Percentiles rank a stretch among this genome's conserved stretches.
Evolutionary conservation across 2,797 vertebrate species (phyloP).

Genomic region (Hyperoplus lanceolatus): DNA sequence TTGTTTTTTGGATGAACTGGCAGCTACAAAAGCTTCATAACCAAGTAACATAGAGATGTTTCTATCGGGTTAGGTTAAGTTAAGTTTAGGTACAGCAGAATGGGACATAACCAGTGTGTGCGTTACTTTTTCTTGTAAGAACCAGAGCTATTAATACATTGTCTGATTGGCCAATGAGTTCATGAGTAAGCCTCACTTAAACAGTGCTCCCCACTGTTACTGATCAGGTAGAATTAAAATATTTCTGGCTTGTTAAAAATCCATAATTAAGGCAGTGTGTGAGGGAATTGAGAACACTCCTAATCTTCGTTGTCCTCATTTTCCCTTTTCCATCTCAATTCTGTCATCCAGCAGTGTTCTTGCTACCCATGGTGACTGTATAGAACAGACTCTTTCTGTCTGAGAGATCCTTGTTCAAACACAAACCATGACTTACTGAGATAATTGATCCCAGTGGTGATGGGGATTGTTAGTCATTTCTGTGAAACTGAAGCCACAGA

Average conservation of each 20-base stretch:
- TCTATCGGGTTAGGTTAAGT: background rate
- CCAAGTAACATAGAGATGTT: background rate
- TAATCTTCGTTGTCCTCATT: background rate
- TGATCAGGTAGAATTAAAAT: background rate
- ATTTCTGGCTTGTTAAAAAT: background rate
- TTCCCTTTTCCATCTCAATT: background rate
- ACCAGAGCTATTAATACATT: background rate
- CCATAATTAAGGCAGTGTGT: constrained; percentile 4
- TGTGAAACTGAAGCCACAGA: background rate
- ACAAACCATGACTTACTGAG: background rate
- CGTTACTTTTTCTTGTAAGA: background rate
- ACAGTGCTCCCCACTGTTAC: background rate
- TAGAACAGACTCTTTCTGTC: background rate
- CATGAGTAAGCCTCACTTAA: background rate
- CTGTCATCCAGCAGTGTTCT: background rate
- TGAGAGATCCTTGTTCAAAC: background rate
- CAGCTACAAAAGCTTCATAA: background rate
- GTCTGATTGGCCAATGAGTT: background rate
- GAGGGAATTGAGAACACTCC: background rate
- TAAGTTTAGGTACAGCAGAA: background rate
- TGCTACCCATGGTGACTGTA: background rate
- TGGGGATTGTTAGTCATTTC: background rate
- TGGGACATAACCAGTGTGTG: background rate
- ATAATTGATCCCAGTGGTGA: background rate
- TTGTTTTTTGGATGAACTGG: background rate